phyloP scores from a whole-genome alignment of 2,888 invertebrate species.

The Dryobota labecula region DNA sequence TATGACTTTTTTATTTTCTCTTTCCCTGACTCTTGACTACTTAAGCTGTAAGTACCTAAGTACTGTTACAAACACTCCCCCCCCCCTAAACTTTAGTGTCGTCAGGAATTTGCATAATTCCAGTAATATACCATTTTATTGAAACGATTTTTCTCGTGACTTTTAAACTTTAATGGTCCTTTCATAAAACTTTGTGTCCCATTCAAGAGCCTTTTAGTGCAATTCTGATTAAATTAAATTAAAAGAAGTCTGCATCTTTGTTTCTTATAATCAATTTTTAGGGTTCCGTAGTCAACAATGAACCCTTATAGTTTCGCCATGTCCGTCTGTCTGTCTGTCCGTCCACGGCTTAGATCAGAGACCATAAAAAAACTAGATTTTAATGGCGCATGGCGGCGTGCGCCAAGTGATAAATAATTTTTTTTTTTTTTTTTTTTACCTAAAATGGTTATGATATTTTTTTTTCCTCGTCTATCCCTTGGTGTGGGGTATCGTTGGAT shows the following conservation, averaged over 20 bases:
- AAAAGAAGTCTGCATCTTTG: not conserved
- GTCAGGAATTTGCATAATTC: slow-evolving; percentile 40
- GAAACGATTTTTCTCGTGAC: slow-evolving; percentile 25
- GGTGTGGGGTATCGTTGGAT: too few relatives aligned
- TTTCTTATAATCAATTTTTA: not conserved
- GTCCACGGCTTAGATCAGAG: too few relatives aligned
- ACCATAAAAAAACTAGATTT: too few relatives aligned
- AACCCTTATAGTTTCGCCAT: too few relatives aligned
- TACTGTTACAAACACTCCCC: slow-evolving; percentile 28
- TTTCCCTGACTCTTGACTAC: slow-evolving; percentile 9
- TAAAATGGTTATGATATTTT: too few relatives aligned
- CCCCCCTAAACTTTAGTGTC: slow-evolving; percentile 27
- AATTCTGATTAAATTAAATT: slow-evolving; percentile 7
- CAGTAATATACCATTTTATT: slow-evolving; percentile 33
- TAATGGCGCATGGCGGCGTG: too few relatives aligned
- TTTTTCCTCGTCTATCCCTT: too few relatives aligned
- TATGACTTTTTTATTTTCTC: slow-evolving; percentile 19
- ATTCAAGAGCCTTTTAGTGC: slow-evolving; percentile 24
- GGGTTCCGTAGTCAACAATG: too few relatives aligned
- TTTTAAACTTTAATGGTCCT: slow-evolving; percentile 29
- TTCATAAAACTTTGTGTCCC: slow-evolving; percentile 30
- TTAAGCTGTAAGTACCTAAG: slow-evolving; percentile 25
- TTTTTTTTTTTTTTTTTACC: too few relatives aligned
- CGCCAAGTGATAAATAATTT: too few relatives aligned
- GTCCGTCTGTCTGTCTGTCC: too few relatives aligned